Conservation (phyloP, 1,140 invertebrate genomes). For the Brachionus asplanchnoidis region DNA sequence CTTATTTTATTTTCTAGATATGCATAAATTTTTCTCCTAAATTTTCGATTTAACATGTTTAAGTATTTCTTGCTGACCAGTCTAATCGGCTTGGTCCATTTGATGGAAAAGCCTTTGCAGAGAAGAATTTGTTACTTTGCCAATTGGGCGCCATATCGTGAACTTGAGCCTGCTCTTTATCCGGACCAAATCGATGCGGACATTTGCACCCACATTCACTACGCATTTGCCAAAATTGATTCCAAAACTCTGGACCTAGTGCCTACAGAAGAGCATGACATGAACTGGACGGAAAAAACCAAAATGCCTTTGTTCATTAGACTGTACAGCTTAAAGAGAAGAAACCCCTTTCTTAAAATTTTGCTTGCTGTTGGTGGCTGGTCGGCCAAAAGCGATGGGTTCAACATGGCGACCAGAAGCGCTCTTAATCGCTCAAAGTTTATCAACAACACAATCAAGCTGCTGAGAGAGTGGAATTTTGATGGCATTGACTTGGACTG, state of each 20-base stretch:
- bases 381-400: slow-evolving; percentile 65
- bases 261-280: slow-evolving; percentile 42
- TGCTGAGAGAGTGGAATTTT: slow-evolving; percentile 82
- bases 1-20: neutral
- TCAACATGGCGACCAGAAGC: slow-evolving; percentile 45
- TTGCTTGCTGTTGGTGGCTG: slow-evolving; percentile 82
- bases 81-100: neutral
- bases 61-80: neutral
- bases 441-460: slow-evolving; percentile 65
- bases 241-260: slow-evolving; percentile 66
- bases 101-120: neutral
- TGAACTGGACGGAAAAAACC: slow-evolving; percentile 64
- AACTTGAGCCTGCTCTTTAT: slow-evolving; percentile 79
- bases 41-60: neutral
- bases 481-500: slow-evolving; percentile 92
- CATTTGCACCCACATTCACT: slow-evolving; percentile 87
- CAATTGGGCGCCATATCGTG: slow-evolving; percentile 60
- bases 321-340: slow-evolving; percentile 67
- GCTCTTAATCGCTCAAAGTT: slow-evolving; percentile 60
- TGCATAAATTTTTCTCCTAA: neutral
- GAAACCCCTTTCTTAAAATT: slow-evolving; percentile 85
- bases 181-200: slow-evolving; percentile 92
- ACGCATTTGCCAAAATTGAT: slow-evolving; percentile 85
- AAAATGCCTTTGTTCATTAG: slow-evolving; percentile 37
- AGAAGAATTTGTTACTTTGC: slow-evolving; percentile 53